phyloP scores from a whole-genome alignment of 92 coral and sea anemone genomes.

The Palythoa grandis region DNA sequence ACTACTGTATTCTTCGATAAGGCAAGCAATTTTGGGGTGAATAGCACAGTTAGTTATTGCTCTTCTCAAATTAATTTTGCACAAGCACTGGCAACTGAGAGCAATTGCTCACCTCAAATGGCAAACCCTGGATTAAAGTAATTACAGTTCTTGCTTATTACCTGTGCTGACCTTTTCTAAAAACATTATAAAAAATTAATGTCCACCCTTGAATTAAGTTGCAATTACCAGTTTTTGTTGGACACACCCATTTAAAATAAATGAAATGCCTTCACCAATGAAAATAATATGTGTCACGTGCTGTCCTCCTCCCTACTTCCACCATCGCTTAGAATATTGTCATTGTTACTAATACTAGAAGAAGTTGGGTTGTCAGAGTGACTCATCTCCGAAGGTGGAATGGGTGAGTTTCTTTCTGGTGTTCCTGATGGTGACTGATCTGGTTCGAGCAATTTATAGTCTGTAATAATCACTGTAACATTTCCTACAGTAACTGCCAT shows the following conservation, averaged over 20 bases:
- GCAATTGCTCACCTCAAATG: too few relatives aligned
- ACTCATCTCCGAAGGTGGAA: slow-evolving; percentile 57
- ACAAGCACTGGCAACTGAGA: too few relatives aligned
- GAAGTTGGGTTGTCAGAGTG: slow-evolving; percentile 68
- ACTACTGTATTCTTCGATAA: too few relatives aligned
- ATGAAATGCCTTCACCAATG: background rate
- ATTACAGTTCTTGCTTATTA: background rate
- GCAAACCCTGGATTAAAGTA: too few relatives aligned
- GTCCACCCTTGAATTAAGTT: background rate
- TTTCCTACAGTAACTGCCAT: slow-evolving; percentile 95
- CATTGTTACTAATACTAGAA: slow-evolving; percentile 49
- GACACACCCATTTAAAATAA: background rate
- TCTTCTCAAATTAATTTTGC: too few relatives aligned
- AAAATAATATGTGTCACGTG: slow-evolving; percentile 18
- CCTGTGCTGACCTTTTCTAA: background rate
- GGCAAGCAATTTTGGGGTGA: too few relatives aligned
- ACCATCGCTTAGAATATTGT: slow-evolving; percentile 69
- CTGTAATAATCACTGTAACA: slow-evolving; percentile 94
- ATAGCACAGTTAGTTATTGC: too few relatives aligned
- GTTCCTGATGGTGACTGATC: slow-evolving; percentile 76
- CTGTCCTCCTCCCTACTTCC: slow-evolving; percentile 59
- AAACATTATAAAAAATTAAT: background rate
- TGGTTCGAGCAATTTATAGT: slow-evolving; percentile 89
- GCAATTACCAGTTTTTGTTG: background rate
- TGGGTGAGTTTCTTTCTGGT: slow-evolving; percentile 76